Base-by-base conservation (phyloP, 2,888 invertebrate genomes). In the Belgica antarctica region DNA sequence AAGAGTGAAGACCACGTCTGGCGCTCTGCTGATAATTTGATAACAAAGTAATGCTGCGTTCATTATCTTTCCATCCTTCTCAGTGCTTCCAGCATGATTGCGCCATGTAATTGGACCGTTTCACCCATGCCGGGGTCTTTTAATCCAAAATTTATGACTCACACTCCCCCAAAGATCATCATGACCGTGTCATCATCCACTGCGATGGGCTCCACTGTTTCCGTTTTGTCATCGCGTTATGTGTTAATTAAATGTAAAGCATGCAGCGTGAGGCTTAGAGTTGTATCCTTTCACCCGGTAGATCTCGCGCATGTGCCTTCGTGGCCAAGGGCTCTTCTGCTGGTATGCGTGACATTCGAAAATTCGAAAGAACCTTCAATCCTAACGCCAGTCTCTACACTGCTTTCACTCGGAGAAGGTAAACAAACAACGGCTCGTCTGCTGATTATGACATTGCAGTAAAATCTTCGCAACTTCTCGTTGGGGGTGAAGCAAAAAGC, bases 201-300 rank as follows among this genome's bases (percentile, higher is more conserved):
- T n/a, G n/a, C n/a, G n/a, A 17, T 3, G 46, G 46, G 46, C 5
- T 4, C 12, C 12, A 46, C 4, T 12, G 3, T 46, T 7, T 46
- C 17, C 46, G 3, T 5, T 57, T 22, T 17, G 57, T 5, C 19
- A 57, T 3, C 17, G 24, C 4, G n/a, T 15, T 57, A 15, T 17
- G 24, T 57, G 8, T 17, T 57, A 57, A 57, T 17, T 57, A 57
- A 57, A 57, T 15, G 12, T 46, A 12, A 7, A 17, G 12, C 34
- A 7, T 8, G 8, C 10, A n/a, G 17, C 10, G 34, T 15, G 46
- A 46, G 12, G 4, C 4, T 17, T 22, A 2, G 3, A 7, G 7
- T 34, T 34, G 34, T n/a, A 34, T 7, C 27, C 25, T n/a, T 59
- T 59, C n/a, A 59, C 59, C 59, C 59, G 59, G 59, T 59, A 59